Percentiles rank a stretch among this genome's conserved stretches.
These are phyloP conservation scores for Pollimyrus isidori DNA, from an alignment of 2,113 vertebrate genomes.

Conservation along the genomic window DNA sequence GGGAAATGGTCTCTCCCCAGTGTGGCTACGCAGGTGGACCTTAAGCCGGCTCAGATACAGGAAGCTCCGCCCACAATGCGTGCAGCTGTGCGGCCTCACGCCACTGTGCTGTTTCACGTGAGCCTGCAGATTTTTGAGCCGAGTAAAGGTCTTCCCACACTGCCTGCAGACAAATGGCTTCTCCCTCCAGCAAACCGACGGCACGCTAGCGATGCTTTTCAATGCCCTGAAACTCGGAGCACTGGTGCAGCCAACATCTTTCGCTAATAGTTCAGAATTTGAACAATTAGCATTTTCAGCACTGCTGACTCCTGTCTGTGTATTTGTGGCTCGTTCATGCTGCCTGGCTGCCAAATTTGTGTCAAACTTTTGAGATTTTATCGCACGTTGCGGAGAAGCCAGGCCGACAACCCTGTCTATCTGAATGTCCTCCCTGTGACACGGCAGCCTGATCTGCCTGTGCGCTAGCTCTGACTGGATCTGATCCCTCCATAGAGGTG, in stretches of 20 bases:
- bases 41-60: slow-evolving; percentile 10
- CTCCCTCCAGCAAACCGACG: slow-evolving; percentile 57
- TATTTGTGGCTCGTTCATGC: neutral
- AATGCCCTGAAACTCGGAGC: neutral
- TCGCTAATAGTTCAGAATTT: neutral
- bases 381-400: neutral
- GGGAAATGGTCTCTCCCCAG: slow-evolving; percentile 41
- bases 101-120: slow-evolving; percentile 64
- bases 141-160: slow-evolving; percentile 64
- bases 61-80: slow-evolving; percentile 60
- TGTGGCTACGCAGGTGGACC: slow-evolving; percentile 31
- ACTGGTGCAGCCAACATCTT: neutral
- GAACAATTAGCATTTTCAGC: neutral
- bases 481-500: slow-evolving; percentile 1
- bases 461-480: neutral
- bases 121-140: slow-evolving; percentile 60
- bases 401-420: neutral
- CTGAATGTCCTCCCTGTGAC: slow-evolving; percentile 9
- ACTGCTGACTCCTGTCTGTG: neutral
- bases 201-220: slow-evolving; percentile 1
- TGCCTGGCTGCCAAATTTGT: neutral
- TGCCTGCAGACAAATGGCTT: slow-evolving; percentile 59
- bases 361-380: neutral
- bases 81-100: slow-evolving; percentile 60
- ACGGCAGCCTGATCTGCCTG: neutral